These are phyloP conservation scores for Mystacornis crossleyi DNA, from an alignment of 2,113 vertebrate genomes.

Conservation along the genomic window DNA sequence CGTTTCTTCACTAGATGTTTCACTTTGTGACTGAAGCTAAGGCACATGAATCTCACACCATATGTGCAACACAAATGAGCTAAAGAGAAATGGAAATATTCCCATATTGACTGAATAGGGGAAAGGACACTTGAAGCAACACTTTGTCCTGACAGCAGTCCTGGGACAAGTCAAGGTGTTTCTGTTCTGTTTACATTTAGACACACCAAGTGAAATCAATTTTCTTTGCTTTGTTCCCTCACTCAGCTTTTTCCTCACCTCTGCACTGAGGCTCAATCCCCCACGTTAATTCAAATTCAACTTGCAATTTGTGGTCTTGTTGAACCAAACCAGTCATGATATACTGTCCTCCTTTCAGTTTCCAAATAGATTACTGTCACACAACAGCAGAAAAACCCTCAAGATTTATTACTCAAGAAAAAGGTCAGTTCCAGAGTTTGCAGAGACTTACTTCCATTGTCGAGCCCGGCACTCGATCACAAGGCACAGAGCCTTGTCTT, in stretches of 20 bases:
- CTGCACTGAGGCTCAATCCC: neutral
- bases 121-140: neutral
- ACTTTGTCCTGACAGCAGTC: neutral
- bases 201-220: neutral
- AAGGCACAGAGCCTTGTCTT: neutral
- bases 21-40: neutral
- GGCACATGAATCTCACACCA: neutral
- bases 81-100: neutral
- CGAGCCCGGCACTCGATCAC: neutral
- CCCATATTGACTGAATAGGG: neutral
- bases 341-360: neutral
- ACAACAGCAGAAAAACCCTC: neutral
- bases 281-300: neutral
- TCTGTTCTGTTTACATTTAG: neutral
- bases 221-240: neutral
- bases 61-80: neutral
- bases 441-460: neutral
- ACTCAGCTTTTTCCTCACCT: neutral
- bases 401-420: constrained; percentile 31
- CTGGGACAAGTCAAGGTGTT: neutral
- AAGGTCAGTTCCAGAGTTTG: constrained; percentile 7
- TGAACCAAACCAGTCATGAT: neutral
- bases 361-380: neutral
- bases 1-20: neutral
- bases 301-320: neutral